Percentiles rank a stretch among this genome's conserved stretches.
Conservation (phyloP, 2,888 invertebrate species). For the Apotomis betuletana region DNA sequence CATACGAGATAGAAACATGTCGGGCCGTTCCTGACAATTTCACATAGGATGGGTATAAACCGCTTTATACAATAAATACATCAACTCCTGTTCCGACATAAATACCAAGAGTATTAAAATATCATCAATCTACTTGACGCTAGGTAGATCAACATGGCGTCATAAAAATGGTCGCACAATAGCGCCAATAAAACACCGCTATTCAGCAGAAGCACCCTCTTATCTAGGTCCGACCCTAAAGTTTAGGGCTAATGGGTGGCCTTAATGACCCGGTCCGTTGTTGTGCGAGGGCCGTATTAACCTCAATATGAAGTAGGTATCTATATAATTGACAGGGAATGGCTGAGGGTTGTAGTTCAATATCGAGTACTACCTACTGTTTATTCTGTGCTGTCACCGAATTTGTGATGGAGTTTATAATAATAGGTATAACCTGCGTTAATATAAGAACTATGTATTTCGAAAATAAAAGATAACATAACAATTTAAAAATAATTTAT, state of each 20-base stretch:
- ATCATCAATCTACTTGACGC: too few relatives aligned
- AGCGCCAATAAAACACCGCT: not conserved
- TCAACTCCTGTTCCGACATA: too few relatives aligned
- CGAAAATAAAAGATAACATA: too few relatives aligned
- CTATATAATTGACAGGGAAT: conserved; percentile 3
- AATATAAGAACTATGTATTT: too few relatives aligned
- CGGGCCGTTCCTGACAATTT: too few relatives aligned
- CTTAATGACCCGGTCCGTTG: conserved; percentile 2
- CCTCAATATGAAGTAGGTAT: conserved; percentile 1
- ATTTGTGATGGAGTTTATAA: not conserved
- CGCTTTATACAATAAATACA: too few relatives aligned
- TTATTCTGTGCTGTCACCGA: not conserved
- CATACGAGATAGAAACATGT: too few relatives aligned
- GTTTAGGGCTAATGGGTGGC: conserved; percentile 9
- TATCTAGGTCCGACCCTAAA: conserved; percentile 3
- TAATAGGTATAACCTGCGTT: too few relatives aligned
- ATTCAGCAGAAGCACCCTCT: too few relatives aligned
- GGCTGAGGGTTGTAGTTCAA: conserved; percentile 2
- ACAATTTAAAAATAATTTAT: too few relatives aligned
- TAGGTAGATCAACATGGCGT: not conserved
- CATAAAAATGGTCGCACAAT: not conserved
- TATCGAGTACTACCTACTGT: not conserved
- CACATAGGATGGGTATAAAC: too few relatives aligned
- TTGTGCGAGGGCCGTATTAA: not conserved
- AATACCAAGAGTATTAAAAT: too few relatives aligned